Base-by-base conservation (phyloP, 2,888 invertebrate species). In the Chrysotoxum bicinctum region DNA sequence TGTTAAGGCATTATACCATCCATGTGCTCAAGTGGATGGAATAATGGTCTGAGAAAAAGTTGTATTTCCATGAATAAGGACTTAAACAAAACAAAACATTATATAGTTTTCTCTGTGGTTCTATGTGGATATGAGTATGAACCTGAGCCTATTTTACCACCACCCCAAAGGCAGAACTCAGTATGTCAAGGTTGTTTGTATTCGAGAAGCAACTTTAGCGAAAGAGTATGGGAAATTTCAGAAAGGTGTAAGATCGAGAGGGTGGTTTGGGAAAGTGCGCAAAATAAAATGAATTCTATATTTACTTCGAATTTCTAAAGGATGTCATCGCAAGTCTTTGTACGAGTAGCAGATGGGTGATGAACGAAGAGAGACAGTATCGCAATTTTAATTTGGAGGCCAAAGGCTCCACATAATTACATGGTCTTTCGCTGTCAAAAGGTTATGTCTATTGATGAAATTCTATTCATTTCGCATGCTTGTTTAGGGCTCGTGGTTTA, bases 141-240 rank as follows among this genome's bases (percentile, higher is more conserved):
- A 23, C 50, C 23, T 23, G 14, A 50, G 50, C n/a, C 50, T 50
- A 50, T 48, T 23, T 45, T 50, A n/a, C 73, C 66, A n/a, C 73
- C 66, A 45, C 68, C 68, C 78, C 50, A 62, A 60, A 70, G 56
- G 78, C 83, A 76, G 48, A 10, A 72, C 40, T 68, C 80, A 80
- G 58, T 79, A 30, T 84, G 84, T 84, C 84, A 84, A 84, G 84
- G 84, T 72, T 84, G 45, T 72, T 75, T 68, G 35, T 40, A 77
- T 83, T 9, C 16, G 52, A 16, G 26, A 52, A 43, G 62, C n/a
- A 43, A 40, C 37, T 60, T 60, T 23, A 43, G 30, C 16, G 12
- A n/a, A 50, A 50, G 26, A 14, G n/a, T 50, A 50, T 58, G 35
- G 35, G 19, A 26, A 50, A 66, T 48, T 48, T 64, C 52, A 66